Percentiles rank a stretch among this genome's conserved stretches.
These are phyloP conservation scores for Drosophila barbarae DNA, from an alignment of 2,888 invertebrate species.

Conservation along the genomic window DNA sequence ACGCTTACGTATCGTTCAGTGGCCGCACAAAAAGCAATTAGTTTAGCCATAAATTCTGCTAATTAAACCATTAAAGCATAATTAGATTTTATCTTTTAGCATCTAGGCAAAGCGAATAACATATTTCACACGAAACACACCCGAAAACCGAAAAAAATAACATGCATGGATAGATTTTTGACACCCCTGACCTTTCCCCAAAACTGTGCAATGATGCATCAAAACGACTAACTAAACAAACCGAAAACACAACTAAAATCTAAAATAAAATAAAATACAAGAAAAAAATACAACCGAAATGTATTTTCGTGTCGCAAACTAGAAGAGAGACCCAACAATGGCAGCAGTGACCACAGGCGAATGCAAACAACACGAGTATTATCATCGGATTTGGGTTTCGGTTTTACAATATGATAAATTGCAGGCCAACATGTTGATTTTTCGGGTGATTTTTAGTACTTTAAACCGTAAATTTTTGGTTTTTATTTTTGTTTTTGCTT, in stretches of 20 bases:
- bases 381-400: constrained; percentile 44
- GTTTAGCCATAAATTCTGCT: constrained; percentile 30
- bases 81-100: constrained; percentile 16
- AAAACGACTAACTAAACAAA: constrained; percentile 23
- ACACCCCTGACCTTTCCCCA: constrained; percentile 39
- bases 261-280: constrained; percentile 10
- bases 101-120: constrained; percentile 11
- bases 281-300: constrained; percentile 23
- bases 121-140: constrained; percentile 17
- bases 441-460: constrained; percentile 35
- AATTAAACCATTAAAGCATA: constrained; percentile 34
- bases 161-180: constrained; percentile 10
- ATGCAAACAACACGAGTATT: constrained; percentile 38
- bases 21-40: constrained; percentile 30
- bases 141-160: constrained; percentile 7
- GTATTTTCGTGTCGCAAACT: constrained; percentile 25
- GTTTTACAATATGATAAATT: constrained; percentile 46
- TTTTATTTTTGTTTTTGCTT: constrained; percentile 28
- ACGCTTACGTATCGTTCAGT: background rate
- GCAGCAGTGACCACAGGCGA: constrained; percentile 19
- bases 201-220: constrained; percentile 28
- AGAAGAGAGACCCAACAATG: constrained; percentile 20
- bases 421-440: constrained; percentile 40
- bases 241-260: constrained; percentile 6
- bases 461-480: constrained; percentile 33